Evolutionary conservation across 23 tunicate species (phyloP), one percentile per base, ranked within the genome.

Genomic region (Styela plicata): DNA sequence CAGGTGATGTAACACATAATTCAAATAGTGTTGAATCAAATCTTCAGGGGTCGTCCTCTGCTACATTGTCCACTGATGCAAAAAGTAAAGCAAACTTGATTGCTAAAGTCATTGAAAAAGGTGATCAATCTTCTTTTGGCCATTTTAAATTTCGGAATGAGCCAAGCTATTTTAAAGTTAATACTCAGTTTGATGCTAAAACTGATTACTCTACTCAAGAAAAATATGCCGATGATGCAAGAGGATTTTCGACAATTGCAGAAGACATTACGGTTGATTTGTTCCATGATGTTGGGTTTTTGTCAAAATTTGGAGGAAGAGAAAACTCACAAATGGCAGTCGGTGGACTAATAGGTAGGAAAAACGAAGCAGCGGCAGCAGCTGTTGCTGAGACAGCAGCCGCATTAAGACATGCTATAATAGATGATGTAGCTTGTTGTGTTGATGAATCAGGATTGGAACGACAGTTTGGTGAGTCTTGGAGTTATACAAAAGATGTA

Each of bases 401-500:
- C 18, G 84, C 64, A 33, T 28, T 86, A 20, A 29, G 89, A 35
- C 74, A 76, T 17, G 93, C 90, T 2, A 76, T 88, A 31, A 77
- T 93, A 1, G 79, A 85, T 20, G 93, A 93, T 63, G 84, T 71
- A 31, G 83, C 98, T 2, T 71, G 83, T 34, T 93, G 98, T 70
- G 63, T 93, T 70, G 98, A 93, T 70, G 98, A 93, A 69, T 64
- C 84, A n/a, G 98, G 98, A 0, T 5, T 70, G n/a, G 98, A 93
- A 82, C 70, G 98, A 36, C 68, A 78, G 44, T 93, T 82, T 65
- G 98, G 93, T 21, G 93, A 88, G 0, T 31, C 86, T 20, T 93
- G 98, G 98, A 80, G 33, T 33, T 93, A 93, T 57, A 66, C 80
- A 53, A 74, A 57, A 26, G 85, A 93, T 69, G 63, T 74, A 0